Base-by-base conservation (phyloP, 2,888 invertebrate genomes). In the Mythimna loreyi region DNA sequence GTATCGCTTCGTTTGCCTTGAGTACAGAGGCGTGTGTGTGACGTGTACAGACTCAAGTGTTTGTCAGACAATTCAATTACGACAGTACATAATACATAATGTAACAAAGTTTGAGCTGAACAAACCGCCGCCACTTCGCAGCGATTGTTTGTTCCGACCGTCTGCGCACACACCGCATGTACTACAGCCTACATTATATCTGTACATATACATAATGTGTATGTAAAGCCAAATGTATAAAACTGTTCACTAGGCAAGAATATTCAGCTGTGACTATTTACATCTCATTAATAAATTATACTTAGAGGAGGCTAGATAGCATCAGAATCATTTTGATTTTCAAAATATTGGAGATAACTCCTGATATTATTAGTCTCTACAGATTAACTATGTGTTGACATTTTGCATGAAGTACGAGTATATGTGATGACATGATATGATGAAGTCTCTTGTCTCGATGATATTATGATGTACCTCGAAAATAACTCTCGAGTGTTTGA, bases 61-160 rank as follows among this genome's bases (percentile, higher is more conserved):
- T 89, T 89, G 87, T 80, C 75, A 80, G 86, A 84, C 87, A 87
- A 90, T 90, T 89, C 90, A 90, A 90, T 90, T 90, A 91, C 80
- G 67, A 55, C 72, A 59, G 83, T 80, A 83, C 86, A 84, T 86
- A 85, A 83, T 86, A 87, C 85, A 86, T 89, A 82, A 86, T 88
- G 83, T 85, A 86, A 78, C 80, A 74, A 85, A 86, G 84, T 84
- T 84, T 78, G 67, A 72, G 65, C 68, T 81, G 76, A 86, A 86
- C 86, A 82, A 81, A 80, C 87, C 80, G 60, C 69, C 66, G 85
- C 81, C 89, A 87, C 89, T 88, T 85, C 72, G 82, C 75, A 66
- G 69, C 78, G 81, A 88, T 86, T 90, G 90, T 90, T 89, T 87
- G 89, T 82, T 70, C 82, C 78, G 84, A 75, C 80, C 82, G 86